Base-by-base conservation (phyloP, 2,888 invertebrate genomes). In the Leucophenga montana region DNA sequence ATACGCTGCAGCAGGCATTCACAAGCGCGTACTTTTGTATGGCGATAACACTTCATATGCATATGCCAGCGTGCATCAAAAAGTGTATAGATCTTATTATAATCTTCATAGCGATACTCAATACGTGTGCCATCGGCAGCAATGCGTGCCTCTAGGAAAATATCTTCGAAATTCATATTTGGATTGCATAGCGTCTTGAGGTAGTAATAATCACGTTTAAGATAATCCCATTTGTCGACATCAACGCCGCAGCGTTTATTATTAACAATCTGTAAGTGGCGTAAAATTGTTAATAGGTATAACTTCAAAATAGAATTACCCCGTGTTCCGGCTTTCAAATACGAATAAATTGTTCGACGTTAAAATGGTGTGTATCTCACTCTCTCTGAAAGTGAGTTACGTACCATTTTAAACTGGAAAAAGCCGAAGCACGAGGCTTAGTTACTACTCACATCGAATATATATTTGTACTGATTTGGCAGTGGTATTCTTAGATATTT, bases 181-280 rank as follows among this genome's bases (percentile, higher is more conserved):
- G 79, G 74, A 16, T 74, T 62, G 66, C 69, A 80, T 22, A 80
- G 77, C 70, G 79, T 64, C 1, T 78, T 66, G 0, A 82, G 48
- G 6, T 73, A 77, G 66, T 89, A 86, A 56, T 89, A 88, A 80
- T 93, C 93, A 22, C 93, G 89, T 18, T 91, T 86, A 61, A 94
- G 87, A 80, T 94, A 93, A 78, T 94, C 93, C 90, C 91, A 92
- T 82, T 92, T 92, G 82, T 93, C 93, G 0, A 93, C 92, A 84
- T 93, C 93, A 18, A 93, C 88, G 9, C 91, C 91, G 73, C 90
- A 91, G 46, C 88, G 84, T 71, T 90, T 89, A 84, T 93, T 93
- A 61, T 90, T 89, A 0, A 93, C 90, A 73, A 93, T 91, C 90
- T 91, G 56, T 6, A 11, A 31, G 11, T 27, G n/a, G n/a, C n/a